Evolutionary conservation across 2,797 vertebrate species (phyloP), one percentile per base, ranked within the genome.

Genomic region (Telmatherina bonti): DNA sequence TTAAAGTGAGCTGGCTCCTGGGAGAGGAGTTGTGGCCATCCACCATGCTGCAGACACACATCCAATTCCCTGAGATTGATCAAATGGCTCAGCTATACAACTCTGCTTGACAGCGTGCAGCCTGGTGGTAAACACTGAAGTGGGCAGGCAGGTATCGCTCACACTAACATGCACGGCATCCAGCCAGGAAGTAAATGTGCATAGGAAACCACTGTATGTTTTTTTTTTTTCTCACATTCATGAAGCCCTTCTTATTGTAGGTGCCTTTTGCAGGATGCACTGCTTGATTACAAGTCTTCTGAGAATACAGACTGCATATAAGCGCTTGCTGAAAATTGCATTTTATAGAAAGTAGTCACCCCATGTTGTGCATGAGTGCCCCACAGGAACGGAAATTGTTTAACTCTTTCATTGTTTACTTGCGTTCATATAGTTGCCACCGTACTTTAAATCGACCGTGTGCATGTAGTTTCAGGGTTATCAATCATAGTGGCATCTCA

Each of bases 401-500:
- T 51, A 84, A 83, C 70, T 78, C 67, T 29, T 71, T 80, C 78
- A 73, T 63, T 67, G 77, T 81, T 81, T 30, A 38, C 67, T 70
- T 51, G 65, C 70, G 7, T 69, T 76, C 66, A 52, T 69, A 70
- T 82, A 80, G 66, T 84, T 63, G 54, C 67, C 72, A 72, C 69
- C 76, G 76, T 52, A 69, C 68, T 64, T 76, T 57, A 16, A 75
- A 62, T 72, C n/a, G 22, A 62, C 74, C 60, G 55, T 78, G 76
- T 84, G 71, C 72, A 67, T 70, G 49, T 47, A 61, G 74, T 74
- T 84, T 85, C 72, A 45, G 67, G 70, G 88, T 84, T 87, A 90
- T 90, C 90, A 78, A 91, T 92, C 87, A 89, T 78, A 35, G 76
- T 86, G 88, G 78, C 86, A 78, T 88, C 68, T 89, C 74, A 79